Evolutionary conservation across 2,797 vertebrate species (phyloP).

Genomic region (Argya squamiceps): DNA sequence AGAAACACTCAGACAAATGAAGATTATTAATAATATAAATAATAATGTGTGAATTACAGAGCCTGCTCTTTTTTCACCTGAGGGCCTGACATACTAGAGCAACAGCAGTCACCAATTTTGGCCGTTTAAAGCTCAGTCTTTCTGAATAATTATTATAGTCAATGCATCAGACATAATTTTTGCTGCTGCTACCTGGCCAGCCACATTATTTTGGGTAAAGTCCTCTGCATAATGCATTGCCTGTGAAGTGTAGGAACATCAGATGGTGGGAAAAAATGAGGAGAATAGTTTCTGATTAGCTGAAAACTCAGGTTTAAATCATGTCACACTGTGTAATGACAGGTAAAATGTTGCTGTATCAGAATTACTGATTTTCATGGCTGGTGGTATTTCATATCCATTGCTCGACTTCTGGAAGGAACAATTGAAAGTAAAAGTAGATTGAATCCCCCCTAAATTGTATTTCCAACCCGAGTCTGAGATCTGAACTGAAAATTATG

Average conservation of each 20-base stretch:
- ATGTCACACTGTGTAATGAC: not conserved
- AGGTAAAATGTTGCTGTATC: not conserved
- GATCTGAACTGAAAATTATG: slow-evolving; percentile 32
- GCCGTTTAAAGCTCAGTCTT: not conserved
- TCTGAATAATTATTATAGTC: not conserved
- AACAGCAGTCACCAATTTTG: not conserved
- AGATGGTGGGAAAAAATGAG: not conserved
- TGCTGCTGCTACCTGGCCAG: not conserved
- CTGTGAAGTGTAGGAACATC: not conserved
- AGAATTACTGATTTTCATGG: not conserved
- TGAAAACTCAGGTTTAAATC: not conserved
- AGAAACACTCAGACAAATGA: not conserved
- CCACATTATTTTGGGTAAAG: not conserved
- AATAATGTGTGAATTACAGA: not conserved
- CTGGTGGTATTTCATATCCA: not conserved
- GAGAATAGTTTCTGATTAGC: not conserved
- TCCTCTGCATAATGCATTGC: not conserved
- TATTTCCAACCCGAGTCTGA: not conserved
- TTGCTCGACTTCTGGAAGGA: not conserved
- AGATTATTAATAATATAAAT: not conserved
- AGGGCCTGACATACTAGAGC: not conserved
- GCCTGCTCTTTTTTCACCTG: not conserved
- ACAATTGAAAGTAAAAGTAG: not conserved
- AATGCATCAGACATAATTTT: not conserved
- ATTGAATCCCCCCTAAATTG: not conserved